Base-by-base conservation (phyloP, 2,797 vertebrate species). In the Toxotes lorentzi region DNA sequence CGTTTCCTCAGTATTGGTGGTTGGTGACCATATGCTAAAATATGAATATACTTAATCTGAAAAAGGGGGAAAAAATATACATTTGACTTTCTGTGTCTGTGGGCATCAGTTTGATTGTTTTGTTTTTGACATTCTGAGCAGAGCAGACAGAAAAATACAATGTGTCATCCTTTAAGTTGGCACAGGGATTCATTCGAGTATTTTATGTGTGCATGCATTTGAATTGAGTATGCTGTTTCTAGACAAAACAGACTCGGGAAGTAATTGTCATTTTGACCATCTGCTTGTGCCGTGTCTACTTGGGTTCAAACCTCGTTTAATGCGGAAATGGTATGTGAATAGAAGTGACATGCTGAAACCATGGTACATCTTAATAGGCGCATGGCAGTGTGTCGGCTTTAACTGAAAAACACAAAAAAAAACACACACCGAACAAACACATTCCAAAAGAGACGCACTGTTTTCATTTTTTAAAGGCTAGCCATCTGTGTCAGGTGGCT, bases 211-310 rank as follows among this genome's bases (percentile, higher is more conserved):
- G 63, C 60, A 50, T 50, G 63, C 45, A 58, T 83, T 74, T 67
- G 45, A 76, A 81, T 78, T 43, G 60, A 60, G 73, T 56, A 4
- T 54, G 61, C 50, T 34, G n/a, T 76, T 70, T 63, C 68, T 67
- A 50, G 69, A 78, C 67, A 54, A 77, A 76, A 48, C 76, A 53
- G 70, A 81, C 64, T 45, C 56, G 7, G 68, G 60, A 70, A 76
- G 70, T 64, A 73, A 86, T 85, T 81, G 84, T 81, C 83, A 75
- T 82, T 84, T 85, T 76, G 67, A 59, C 74, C 86, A 88, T 86
- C 75, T 89, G 87, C 79, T 81, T 35, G 61, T 78, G 74, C 35
- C 27, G 16, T 35, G 41, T 41, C 64, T 62, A 17, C 72, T 85
- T 85, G 74, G 71, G 75, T 76, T 87, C 81, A 70, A 68, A 82